Evolutionary conservation across 2,113 vertebrate species (phyloP).

Genomic region (Uria lomvia): DNA sequence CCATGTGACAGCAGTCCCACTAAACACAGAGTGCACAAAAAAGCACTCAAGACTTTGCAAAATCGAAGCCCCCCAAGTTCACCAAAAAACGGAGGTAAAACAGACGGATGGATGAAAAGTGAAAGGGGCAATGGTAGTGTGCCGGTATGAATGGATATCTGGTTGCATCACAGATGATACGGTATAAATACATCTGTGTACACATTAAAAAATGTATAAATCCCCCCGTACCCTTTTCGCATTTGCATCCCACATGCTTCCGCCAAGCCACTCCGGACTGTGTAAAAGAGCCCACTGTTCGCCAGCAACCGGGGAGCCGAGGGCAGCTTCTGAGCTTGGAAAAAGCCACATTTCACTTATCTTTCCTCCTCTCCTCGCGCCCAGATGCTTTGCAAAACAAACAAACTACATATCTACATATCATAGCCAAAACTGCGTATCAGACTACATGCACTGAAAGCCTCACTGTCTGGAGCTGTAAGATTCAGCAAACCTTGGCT

Average conservation of each 20-base stretch:
- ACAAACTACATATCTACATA: slow-evolving; percentile 51
- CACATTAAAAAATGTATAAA: neutral
- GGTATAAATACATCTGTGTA: neutral
- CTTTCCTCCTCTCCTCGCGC: neutral
- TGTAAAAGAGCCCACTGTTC: slow-evolving; percentile 46
- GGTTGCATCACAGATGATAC: neutral
- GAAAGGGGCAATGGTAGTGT: neutral
- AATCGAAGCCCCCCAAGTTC: neutral
- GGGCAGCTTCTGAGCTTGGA: neutral
- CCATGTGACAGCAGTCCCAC: neutral
- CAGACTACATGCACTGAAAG: slow-evolving; percentile 51
- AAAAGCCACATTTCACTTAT: slow-evolving; percentile 53
- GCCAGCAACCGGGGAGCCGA: neutral
- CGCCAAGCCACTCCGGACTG: neutral
- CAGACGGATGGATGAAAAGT: neutral
- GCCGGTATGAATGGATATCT: neutral
- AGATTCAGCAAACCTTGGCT: slow-evolving; percentile 41
- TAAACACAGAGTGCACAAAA: neutral
- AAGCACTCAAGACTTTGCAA: neutral
- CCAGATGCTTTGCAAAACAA: slow-evolving; percentile 58
- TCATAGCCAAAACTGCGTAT: slow-evolving; percentile 19
- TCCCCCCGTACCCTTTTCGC: neutral
- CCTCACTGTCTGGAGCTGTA: slow-evolving; percentile 38
- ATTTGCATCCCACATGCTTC: slow-evolving; percentile 32
- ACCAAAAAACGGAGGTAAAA: neutral